These are phyloP conservation scores for Chelon auratus DNA, from an alignment of 2,797 vertebrate genomes.

Conservation along the genomic window DNA sequence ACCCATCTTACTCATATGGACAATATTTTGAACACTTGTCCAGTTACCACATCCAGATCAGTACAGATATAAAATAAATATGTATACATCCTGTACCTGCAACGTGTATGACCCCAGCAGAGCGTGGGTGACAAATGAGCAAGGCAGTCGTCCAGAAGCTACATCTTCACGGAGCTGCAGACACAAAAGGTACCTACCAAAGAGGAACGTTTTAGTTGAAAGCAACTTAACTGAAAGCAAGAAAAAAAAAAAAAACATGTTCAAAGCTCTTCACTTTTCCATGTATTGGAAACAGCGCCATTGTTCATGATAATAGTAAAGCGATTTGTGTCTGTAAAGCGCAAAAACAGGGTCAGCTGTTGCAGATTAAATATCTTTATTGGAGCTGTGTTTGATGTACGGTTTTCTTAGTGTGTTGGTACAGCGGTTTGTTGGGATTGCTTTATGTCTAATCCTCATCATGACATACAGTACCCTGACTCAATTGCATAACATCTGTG, in stretches of 20 bases:
- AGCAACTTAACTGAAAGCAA: background rate
- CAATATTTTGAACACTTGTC: no score
- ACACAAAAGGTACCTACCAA: slow-evolving; percentile 93
- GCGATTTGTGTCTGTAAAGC: slow-evolving; percentile 5
- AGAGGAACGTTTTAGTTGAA: slow-evolving; percentile 9
- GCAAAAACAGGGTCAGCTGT: slow-evolving; percentile 6
- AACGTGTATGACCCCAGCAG: slow-evolving; percentile 94
- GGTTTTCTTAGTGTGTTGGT: slow-evolving; percentile 25
- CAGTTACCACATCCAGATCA: background rate
- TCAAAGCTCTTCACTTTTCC: slow-evolving; percentile 22
- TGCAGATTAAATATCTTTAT: slow-evolving; percentile 42
- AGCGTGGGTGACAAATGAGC: slow-evolving; percentile 95
- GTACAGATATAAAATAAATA: background rate
- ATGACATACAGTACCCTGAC: slow-evolving; percentile 1
- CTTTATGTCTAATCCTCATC: slow-evolving; percentile 24
- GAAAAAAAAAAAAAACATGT: background rate
- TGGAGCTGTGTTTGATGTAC: slow-evolving; percentile 14
- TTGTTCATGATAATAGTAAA: slow-evolving; percentile 44
- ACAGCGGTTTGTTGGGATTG: slow-evolving; percentile 15
- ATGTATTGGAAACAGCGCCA: slow-evolving; percentile 22
- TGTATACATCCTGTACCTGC: slow-evolving; percentile 77
- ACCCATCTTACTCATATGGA: no score
- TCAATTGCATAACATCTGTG: slow-evolving; percentile 12
- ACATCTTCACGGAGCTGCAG: slow-evolving; percentile 97
- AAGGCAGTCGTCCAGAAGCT: slow-evolving; percentile 91